phyloP scores from a whole-genome alignment of 2,797 vertebrate species.

The Liparis tanakae region DNA sequence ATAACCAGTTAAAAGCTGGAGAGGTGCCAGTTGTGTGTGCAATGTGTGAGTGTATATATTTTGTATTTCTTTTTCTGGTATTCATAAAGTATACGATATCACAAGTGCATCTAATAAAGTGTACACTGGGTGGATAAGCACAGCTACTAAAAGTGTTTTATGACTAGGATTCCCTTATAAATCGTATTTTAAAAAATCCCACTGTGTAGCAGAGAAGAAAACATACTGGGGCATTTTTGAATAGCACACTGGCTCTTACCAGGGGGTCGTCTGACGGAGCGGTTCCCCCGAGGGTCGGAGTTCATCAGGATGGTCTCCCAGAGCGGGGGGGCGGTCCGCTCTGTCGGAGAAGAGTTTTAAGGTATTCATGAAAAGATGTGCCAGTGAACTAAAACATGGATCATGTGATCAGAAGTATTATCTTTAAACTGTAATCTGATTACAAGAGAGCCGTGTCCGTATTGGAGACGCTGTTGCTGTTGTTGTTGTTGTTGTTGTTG shows the following conservation, averaged over 20 bases:
- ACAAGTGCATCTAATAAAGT: background rate
- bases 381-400: background rate
- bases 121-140: background rate
- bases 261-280: constrained; percentile 52
- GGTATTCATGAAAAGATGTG: background rate
- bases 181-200: background rate
- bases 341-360: constrained; percentile 23
- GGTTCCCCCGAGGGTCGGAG: constrained; percentile 64
- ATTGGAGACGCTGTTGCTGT: background rate
- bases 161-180: background rate
- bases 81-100: background rate
- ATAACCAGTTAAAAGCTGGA: background rate
- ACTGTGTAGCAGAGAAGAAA: background rate
- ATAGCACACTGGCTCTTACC: constrained; percentile 45
- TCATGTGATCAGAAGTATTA: background rate
- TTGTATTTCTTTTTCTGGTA: background rate
- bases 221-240: background rate
- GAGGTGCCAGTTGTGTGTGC: too few species aligned
- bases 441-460: background rate
- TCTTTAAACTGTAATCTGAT: background rate
- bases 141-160: too few species aligned
- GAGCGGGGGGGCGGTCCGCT: constrained; percentile 64
- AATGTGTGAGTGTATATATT: too few species aligned
- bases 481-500: constrained; percentile 3
- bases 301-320: constrained; percentile 71